These are phyloP conservation scores for Drosophila lutescens DNA, from an alignment of 2,888 invertebrate species.

Conservation along the genomic window DNA sequence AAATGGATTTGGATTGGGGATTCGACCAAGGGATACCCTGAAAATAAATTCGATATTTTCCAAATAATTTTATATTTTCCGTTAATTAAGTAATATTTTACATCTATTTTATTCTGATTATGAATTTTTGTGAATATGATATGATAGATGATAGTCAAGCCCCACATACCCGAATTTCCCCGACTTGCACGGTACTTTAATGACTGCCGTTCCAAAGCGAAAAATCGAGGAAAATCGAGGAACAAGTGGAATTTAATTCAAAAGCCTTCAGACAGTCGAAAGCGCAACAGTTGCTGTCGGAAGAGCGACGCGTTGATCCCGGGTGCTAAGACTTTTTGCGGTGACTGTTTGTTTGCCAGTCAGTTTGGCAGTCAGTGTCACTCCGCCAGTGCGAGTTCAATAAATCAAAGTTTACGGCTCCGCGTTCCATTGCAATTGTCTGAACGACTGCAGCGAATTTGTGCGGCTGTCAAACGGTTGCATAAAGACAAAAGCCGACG, in stretches of 20 bases:
- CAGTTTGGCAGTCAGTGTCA: constrained; percentile 23
- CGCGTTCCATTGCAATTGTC: constrained; percentile 40
- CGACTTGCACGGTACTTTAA: constrained; percentile 20
- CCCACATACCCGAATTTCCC: background rate
- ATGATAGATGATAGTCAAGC: too few relatives aligned
- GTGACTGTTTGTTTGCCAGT: constrained; percentile 7
- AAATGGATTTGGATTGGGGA: background rate
- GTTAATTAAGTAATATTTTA: too few relatives aligned
- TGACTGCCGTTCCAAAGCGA: constrained; percentile 26
- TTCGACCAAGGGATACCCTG: constrained; percentile 16
- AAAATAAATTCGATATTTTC: too few relatives aligned
- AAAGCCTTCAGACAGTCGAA: constrained; percentile 52
- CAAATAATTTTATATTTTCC: too few relatives aligned
- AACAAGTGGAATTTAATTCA: constrained; percentile 54
- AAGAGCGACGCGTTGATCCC: constrained; percentile 28
- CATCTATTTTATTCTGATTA: too few relatives aligned
- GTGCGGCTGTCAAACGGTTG: constrained; percentile 50
- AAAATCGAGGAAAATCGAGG: constrained; percentile 34
- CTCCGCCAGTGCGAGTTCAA: constrained; percentile 45
- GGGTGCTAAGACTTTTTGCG: constrained; percentile 19
- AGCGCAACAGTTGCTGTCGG: constrained; percentile 45
- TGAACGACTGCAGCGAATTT: constrained; percentile 21
- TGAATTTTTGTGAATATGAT: too few relatives aligned
- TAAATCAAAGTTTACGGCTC: constrained; percentile 65
- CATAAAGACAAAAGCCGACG: constrained; percentile 38